A percentile compares a stretch with the other conserved stretches of the same genome.
Conservation (phyloP, 2,113 vertebrate genomes). For the Pogonocichla stellata region DNA sequence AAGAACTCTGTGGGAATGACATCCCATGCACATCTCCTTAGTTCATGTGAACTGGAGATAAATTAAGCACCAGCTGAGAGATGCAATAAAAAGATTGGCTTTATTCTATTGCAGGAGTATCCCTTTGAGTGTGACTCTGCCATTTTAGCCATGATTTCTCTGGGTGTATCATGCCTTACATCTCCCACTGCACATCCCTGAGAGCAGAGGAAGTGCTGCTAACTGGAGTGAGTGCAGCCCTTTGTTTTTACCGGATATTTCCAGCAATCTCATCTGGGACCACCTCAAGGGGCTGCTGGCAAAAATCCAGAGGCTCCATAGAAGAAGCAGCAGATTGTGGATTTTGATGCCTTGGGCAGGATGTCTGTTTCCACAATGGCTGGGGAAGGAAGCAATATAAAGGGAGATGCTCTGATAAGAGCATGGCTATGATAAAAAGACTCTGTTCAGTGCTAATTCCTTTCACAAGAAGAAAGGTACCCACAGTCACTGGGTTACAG, state of each 20-base stretch:
- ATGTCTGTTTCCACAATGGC: constrained; percentile 48
- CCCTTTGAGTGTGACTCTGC: constrained; percentile 36
- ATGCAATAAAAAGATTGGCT: not conserved
- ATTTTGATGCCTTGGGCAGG: constrained; percentile 36
- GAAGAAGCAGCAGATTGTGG: constrained; percentile 50
- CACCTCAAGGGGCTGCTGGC: constrained; percentile 20
- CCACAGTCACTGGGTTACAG: not conserved
- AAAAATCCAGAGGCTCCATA: not conserved
- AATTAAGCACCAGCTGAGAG: not conserved
- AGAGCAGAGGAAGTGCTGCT: constrained; percentile 57
- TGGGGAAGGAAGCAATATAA: constrained; percentile 50
- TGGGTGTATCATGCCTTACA: constrained; percentile 29
- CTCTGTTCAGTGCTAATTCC: not conserved
- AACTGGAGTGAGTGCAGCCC: constrained; percentile 41
- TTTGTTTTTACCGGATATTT: constrained; percentile 59
- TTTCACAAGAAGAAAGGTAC: constrained; percentile 27
- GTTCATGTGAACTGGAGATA: not conserved
- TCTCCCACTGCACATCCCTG: constrained; percentile 58
- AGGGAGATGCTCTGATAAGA: constrained; percentile 41
- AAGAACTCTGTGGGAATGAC: not conserved
- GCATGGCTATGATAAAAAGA: not conserved
- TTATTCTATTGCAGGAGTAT: constrained; percentile 40
- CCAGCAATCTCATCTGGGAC: constrained; percentile 39
- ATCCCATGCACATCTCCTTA: not conserved
- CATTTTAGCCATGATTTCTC: constrained; percentile 22